Percentiles rank a stretch among this genome's conserved stretches.
Conservation (phyloP, 2,797 vertebrate genomes). For the Eidolon dupreanum region DNA sequence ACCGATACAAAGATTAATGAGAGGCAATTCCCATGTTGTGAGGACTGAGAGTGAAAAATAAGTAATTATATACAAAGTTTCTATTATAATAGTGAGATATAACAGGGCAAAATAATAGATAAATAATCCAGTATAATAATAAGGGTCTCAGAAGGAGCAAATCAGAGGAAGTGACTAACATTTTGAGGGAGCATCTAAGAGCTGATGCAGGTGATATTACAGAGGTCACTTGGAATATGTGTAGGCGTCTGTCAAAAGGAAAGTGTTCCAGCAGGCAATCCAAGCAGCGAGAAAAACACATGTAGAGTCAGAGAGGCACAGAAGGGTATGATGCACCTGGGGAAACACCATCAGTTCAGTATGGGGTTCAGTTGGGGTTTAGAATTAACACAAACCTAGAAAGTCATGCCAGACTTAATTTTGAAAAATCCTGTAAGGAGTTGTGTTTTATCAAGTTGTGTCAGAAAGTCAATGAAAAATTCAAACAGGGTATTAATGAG, state of each 20-base stretch:
- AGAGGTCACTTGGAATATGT: background rate
- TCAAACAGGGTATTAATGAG: background rate
- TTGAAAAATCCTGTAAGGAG: background rate
- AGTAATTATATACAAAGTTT: background rate
- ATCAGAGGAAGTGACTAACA: background rate
- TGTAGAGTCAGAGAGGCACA: background rate
- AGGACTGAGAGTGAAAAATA: background rate
- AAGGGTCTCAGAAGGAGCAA: background rate
- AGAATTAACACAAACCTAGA: background rate
- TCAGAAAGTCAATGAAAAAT: background rate
- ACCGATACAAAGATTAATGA: background rate
- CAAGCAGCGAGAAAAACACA: background rate
- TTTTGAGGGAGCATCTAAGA: background rate
- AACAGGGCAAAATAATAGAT: background rate
- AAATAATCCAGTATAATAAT: background rate
- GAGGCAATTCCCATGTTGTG: background rate
- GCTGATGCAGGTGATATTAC: background rate
- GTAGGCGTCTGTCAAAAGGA: background rate
- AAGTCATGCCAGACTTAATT: background rate
- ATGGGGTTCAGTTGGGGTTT: background rate
- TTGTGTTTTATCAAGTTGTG: background rate
- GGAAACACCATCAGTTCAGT: rapidly evolving
- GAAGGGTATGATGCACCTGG: background rate
- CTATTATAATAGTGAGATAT: background rate
- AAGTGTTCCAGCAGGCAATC: background rate